Percentiles rank a stretch among this genome's conserved stretches.
phyloP scores from a whole-genome alignment of 2,797 vertebrate genomes.

The Champsocephalus esox region DNA sequence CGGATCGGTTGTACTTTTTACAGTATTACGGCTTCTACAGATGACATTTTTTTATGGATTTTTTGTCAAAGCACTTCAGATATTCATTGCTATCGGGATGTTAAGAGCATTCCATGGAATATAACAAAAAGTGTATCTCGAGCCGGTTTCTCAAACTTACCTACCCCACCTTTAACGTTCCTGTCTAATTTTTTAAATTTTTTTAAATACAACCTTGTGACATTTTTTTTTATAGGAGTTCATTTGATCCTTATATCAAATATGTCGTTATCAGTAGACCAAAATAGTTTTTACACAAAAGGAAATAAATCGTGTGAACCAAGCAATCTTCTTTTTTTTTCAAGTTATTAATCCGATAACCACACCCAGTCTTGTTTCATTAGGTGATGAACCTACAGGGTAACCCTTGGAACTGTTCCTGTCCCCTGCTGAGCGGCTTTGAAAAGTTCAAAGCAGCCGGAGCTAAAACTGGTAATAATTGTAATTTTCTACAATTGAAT shows the following conservation, averaged over 20 bases:
- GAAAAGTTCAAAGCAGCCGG: conserved; percentile 25
- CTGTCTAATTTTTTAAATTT: not conserved
- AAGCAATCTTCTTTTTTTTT: too few species aligned
- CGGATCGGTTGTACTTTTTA: too few species aligned
- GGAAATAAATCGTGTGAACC: too few species aligned
- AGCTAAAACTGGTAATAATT: conserved; percentile 42
- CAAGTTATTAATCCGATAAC: not conserved
- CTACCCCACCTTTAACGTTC: not conserved
- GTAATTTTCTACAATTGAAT: not conserved
- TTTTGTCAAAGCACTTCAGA: too few species aligned
- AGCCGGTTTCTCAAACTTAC: too few species aligned
- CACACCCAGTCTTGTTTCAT: conserved; percentile 1
- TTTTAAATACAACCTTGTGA: not conserved
- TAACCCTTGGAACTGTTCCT: conserved; percentile 91
- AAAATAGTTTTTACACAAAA: not conserved
- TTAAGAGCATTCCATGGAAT: too few species aligned
- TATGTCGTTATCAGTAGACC: not conserved
- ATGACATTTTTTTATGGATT: too few species aligned
- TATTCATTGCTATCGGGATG: too few species aligned
- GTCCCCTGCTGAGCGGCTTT: conserved; percentile 68
- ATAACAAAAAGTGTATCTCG: too few species aligned
- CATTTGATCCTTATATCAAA: not conserved
- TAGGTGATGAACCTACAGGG: conserved; percentile 75
- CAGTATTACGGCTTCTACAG: too few species aligned
- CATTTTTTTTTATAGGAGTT: not conserved